Base-by-base conservation (phyloP, 1,140 invertebrate species). In the Tenebrio molitor region DNA sequence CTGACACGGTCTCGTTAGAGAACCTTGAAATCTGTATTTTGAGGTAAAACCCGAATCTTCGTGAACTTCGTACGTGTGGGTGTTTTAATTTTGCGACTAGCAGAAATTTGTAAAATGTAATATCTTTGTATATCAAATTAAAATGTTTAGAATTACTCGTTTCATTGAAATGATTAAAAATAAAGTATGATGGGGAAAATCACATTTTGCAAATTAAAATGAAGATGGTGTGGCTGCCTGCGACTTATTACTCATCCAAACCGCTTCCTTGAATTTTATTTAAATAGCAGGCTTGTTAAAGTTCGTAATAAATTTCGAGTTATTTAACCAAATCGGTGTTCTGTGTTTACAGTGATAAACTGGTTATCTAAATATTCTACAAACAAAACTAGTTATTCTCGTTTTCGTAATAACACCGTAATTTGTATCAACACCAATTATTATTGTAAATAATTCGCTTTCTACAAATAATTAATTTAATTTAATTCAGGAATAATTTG, bases 11-110 rank as follows among this genome's bases (percentile, higher is more conserved):
- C n/a, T n/a, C n/a, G n/a, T n/a, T n/a, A n/a, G 10, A 50, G 8
- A 50, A 50, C 44, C 44, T 50, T 50, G 44, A 50, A 50, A 50
- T 50, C 21, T 50, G 21, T 50, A 50, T 19, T 19, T 23, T 50
- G 16, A 50, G 17, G 19, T 50, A 17, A 19, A 50, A 50, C 44
- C 16, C 19, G 15, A 50, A 19, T 17, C 17, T 3, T 29, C 8
- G 17, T n/a, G 8, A 50, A 23, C 1, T 50, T 19, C 1, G n/a
- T 10, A 50, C 21, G 44, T 21, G 44, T 50, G 44, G 44, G 44
- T 17, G 44, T 21, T 50, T 50, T 50, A 50, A 50, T 50, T 19
- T 50, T 21, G 0, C 44, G 19, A 8, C n/a, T n/a, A n/a, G n/a
- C n/a, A n/a, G 1, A 50, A 23, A n/a, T 10, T 21, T 7, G n/a